These are phyloP conservation scores for Campaea margaritaria DNA, from an alignment of 2,888 invertebrate species.

Conservation along the genomic window DNA sequence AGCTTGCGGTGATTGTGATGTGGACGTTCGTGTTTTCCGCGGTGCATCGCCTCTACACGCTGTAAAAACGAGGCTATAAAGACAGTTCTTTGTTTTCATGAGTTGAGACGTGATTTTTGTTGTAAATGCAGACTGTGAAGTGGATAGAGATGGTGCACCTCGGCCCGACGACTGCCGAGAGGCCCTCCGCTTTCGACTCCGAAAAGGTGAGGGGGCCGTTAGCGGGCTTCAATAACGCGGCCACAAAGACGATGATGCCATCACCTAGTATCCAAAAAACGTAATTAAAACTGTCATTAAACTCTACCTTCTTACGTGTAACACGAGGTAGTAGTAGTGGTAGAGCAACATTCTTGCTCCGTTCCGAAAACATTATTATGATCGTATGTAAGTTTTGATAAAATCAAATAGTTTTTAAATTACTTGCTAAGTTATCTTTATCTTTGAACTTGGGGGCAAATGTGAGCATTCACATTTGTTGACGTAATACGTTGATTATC, in stretches of 20 bases:
- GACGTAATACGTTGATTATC: slow-evolving; percentile 27
- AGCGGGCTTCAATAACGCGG: slow-evolving; percentile 30
- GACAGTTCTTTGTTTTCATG: slow-evolving; percentile 46
- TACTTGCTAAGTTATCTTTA: background rate
- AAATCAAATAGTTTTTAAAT: background rate
- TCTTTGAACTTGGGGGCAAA: slow-evolving; percentile 21
- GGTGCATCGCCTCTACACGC: slow-evolving; percentile 50
- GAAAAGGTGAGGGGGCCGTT: slow-evolving; percentile 75
- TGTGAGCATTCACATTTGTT: slow-evolving; percentile 16
- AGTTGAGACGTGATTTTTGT: slow-evolving; percentile 48
- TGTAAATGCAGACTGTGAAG: slow-evolving; percentile 77
- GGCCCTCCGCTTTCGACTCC: slow-evolving; percentile 68
- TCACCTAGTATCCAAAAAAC: background rate
- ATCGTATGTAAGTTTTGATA: background rate
- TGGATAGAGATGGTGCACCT: slow-evolving; percentile 81
- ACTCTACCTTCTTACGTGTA: background rate
- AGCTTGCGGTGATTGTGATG: slow-evolving; percentile 64
- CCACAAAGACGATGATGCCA: slow-evolving; percentile 13
- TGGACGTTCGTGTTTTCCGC: slow-evolving; percentile 61
- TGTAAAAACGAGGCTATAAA: slow-evolving; percentile 44
- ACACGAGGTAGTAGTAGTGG: background rate
- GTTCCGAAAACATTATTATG: background rate
- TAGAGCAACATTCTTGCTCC: background rate
- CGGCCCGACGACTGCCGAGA: slow-evolving; percentile 63
- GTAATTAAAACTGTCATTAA: background rate